Conservation (phyloP, 2,888 invertebrate genomes). For the Drosophila niveifrons region DNA sequence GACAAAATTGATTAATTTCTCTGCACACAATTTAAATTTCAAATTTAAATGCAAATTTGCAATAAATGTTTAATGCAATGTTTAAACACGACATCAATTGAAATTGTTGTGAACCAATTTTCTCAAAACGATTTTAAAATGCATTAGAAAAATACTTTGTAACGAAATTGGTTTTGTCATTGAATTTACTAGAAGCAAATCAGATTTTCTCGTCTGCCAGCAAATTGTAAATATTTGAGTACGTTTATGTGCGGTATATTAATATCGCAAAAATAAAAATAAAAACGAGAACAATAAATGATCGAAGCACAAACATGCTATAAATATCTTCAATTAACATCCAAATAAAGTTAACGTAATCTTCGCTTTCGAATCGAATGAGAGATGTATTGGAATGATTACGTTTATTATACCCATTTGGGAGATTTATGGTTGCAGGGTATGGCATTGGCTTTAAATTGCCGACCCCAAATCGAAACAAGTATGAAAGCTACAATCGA, state of each 20-base stretch:
- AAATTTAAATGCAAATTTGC: conserved; percentile 36
- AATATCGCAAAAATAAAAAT: conserved; percentile 12
- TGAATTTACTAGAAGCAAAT: conserved; percentile 6
- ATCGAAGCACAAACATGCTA: conserved; percentile 9
- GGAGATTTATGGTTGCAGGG: not conserved
- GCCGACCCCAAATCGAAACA: conserved; percentile 4
- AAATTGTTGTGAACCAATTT: not conserved
- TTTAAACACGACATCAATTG: conserved; percentile 21
- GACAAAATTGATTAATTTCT: conserved; percentile 58
- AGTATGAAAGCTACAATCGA: too few species aligned
- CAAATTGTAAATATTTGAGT: conserved; percentile 13
- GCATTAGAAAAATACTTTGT: conserved; percentile 18
- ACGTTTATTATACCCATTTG: not conserved
- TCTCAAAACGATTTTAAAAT: conserved; percentile 20
- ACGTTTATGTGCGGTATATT: conserved; percentile 16
- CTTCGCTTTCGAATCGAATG: not conserved
- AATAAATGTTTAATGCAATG: conserved; percentile 13
- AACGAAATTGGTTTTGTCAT: conserved; percentile 5
- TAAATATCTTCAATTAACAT: not conserved
- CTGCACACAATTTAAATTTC: conserved; percentile 26
- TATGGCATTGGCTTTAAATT: conserved; percentile 1
- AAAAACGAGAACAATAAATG: not conserved
- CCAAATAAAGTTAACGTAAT: not conserved
- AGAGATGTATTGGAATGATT: not conserved
- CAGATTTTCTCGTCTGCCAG: conserved; percentile 8